Conservation (phyloP, 2,888 invertebrate genomes). For the Myathropa florea region DNA sequence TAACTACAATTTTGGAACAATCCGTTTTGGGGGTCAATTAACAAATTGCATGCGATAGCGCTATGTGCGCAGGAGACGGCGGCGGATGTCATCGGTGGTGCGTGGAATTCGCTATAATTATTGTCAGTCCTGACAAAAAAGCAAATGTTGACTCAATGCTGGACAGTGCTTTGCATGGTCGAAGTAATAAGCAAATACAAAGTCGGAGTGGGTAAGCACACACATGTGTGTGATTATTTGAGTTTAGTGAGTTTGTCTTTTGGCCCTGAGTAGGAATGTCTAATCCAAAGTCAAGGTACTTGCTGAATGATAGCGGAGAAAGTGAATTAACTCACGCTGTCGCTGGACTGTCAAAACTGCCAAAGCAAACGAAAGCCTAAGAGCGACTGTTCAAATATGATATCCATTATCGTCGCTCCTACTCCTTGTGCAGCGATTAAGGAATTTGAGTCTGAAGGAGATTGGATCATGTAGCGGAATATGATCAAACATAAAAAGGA, state of each 20-base stretch:
- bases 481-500: too few relatives aligned
- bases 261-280: background rate
- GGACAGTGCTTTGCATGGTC: background rate
- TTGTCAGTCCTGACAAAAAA: slow-evolving; percentile 22
- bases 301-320: background rate
- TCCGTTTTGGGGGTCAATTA: slow-evolving; percentile 33
- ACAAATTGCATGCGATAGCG: slow-evolving; percentile 46
- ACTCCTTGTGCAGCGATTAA: too few relatives aligned
- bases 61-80: background rate
- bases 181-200: slow-evolving; percentile 2
- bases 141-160: slow-evolving; percentile 30
- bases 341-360: background rate
- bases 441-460: too few relatives aligned
- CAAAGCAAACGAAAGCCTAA: too few relatives aligned
- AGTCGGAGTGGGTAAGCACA: background rate
- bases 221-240: background rate
- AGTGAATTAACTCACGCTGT: background rate
- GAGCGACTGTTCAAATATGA: too few relatives aligned
- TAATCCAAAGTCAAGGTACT: background rate
- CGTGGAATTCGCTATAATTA: slow-evolving; percentile 50
- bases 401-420: too few relatives aligned
- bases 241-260: background rate
- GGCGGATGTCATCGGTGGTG: background rate
- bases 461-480: too few relatives aligned
- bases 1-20: background rate